Percentiles rank a stretch among this genome's conserved stretches.
phyloP scores from a whole-genome alignment of 2,113 vertebrate species.

The Menidia beryllina region DNA sequence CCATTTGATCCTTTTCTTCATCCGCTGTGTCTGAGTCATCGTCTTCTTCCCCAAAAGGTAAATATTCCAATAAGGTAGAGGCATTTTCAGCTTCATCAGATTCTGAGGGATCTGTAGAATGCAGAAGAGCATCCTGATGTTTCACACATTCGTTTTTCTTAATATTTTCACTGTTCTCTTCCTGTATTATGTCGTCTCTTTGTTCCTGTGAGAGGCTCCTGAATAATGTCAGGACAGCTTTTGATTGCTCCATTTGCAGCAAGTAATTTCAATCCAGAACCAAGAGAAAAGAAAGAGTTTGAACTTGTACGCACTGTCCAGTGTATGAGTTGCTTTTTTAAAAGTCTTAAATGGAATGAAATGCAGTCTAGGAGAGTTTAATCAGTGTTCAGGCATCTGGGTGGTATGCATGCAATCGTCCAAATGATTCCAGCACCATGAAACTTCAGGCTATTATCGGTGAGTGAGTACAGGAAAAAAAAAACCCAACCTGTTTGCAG shows the following conservation, averaged over 20 bases:
- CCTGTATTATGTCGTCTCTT: slow-evolving; percentile 15
- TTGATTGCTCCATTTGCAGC: slow-evolving; percentile 65
- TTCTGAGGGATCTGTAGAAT: slow-evolving; percentile 13
- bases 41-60: slow-evolving; percentile 78
- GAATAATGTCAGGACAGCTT: slow-evolving; percentile 82
- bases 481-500: slow-evolving; percentile 50
- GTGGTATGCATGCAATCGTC: slow-evolving; percentile 28
- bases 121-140: slow-evolving; percentile 10
- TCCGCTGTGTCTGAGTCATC: slow-evolving; percentile 79
- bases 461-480: slow-evolving; percentile 14
- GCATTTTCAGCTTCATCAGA: slow-evolving; percentile 9
- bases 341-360: background rate
- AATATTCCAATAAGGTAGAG: slow-evolving; percentile 59
- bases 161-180: slow-evolving; percentile 15
- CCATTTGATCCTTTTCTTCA: slow-evolving; percentile 50
- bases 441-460: slow-evolving; percentile 11
- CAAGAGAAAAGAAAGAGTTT: slow-evolving; percentile 31
- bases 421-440: slow-evolving; percentile 21
- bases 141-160: slow-evolving; percentile 30
- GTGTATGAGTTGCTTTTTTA: background rate
- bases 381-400: background rate
- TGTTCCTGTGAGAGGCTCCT: slow-evolving; percentile 53
- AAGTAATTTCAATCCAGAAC: slow-evolving; percentile 75
- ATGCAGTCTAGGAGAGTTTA: background rate
- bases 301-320: slow-evolving; percentile 12